Evolutionary conservation across 2,888 invertebrate species (phyloP), one percentile per base, ranked within the genome.

Genomic region (Eupithecia centaureata): DNA sequence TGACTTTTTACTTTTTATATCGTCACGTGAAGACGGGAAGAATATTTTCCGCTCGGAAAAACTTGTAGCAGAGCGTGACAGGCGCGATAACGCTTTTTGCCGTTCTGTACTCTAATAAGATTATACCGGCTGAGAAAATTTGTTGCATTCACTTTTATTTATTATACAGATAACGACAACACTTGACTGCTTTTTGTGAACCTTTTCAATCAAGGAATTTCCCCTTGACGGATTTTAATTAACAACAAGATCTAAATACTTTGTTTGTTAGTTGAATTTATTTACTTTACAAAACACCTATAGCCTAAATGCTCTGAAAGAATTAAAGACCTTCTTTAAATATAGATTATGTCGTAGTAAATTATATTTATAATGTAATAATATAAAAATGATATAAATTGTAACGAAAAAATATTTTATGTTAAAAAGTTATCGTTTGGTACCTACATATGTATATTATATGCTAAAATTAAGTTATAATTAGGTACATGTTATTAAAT

Each of bases 41-140:
- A 84, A 85, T 83, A 86, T 88, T 87, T 88, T 87, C 83, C 84
- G 85, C 82, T 77, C 84, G 82, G 76, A 75, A 82, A 82, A 84
- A 77, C 82, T 79, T 77, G 82, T 78, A 81, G 79, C 84, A 76
- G 77, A 81, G 80, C 85, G 83, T 84, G 87, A 87, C 87, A 82
- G 82, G 76, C 80, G 78, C 82, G 85, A 88, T 89, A 89, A 86
- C 82, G 81, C 80, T 84, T 76, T 57, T 18, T 81, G 77, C 81
- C 76, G 79, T 84, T 79, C 77, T 82, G 76, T 77, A 76, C 80
- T 82, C 80, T 87, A 88, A 89, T 88, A 87, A 87, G 84, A 87
- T 87, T 85, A 88, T 79, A 13, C 54, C 12, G 54, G 54, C 54
- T 28, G 54, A 56, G 54, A 28, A 32, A 65, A 52, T 38, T 58